phyloP scores from a whole-genome alignment of 2,888 invertebrate genomes.

The Mythimna ferrago region DNA sequence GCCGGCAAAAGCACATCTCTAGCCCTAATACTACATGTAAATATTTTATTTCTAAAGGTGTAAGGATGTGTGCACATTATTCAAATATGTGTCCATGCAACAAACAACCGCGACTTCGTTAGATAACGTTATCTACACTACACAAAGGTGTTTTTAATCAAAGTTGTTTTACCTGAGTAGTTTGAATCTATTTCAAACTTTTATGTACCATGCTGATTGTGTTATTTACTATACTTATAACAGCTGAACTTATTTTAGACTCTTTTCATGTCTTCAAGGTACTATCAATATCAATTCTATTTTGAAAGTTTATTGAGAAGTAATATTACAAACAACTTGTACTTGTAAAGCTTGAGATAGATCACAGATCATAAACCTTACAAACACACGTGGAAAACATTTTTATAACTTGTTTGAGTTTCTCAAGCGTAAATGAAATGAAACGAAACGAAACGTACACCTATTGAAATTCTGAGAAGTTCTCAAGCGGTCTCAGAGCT shows the following conservation, averaged over 20 bases:
- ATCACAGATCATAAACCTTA: slow-evolving; percentile 51
- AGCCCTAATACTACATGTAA: slow-evolving; percentile 12
- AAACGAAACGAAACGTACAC: slow-evolving; percentile 59
- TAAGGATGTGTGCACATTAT: slow-evolving; percentile 21
- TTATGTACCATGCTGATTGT: slow-evolving; percentile 5
- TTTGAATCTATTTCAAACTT: slow-evolving; percentile 1
- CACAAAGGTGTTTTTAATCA: slow-evolving; percentile 55
- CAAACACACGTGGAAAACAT: slow-evolving; percentile 47
- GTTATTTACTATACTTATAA: neutral
- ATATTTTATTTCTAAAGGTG: slow-evolving; percentile 2
- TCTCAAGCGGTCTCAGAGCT: slow-evolving; percentile 61
- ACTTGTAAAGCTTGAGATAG: slow-evolving; percentile 9
- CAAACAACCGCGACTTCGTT: slow-evolving; percentile 42
- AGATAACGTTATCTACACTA: slow-evolving; percentile 63
- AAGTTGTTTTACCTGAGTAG: slow-evolving; percentile 20
- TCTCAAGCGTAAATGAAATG: slow-evolving; percentile 66
- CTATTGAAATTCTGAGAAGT: slow-evolving; percentile 65
- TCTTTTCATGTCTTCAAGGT: neutral
- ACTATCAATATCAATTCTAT: neutral
- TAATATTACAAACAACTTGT: neutral
- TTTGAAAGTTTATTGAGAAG: slow-evolving; percentile 7
- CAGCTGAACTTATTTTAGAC: neutral
- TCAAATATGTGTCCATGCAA: slow-evolving; percentile 18
- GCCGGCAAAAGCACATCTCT: too few species aligned
- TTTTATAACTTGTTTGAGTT: slow-evolving; percentile 66